Base-by-base conservation (phyloP, 2,888 invertebrate genomes). In the Falcaria lacertinaria region DNA sequence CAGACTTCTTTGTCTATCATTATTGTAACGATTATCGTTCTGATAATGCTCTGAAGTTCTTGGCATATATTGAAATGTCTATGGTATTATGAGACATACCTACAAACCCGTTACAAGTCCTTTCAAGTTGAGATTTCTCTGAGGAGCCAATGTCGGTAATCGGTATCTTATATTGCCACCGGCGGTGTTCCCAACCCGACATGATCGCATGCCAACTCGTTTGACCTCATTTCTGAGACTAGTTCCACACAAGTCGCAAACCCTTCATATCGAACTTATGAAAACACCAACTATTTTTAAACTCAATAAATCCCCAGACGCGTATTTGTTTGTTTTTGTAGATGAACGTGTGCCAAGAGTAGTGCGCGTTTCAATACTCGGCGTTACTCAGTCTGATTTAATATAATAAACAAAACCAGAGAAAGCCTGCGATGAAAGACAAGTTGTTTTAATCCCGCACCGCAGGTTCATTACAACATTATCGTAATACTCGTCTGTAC, bases 201-300 rank as follows among this genome's bases (percentile, higher is more conserved):
- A 54, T 64, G 57, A 68, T 74, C 72, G 77, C 77, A 80, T 80
- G 86, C 87, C 82, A 85, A 81, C 76, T 79, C 74, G 74, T 75
- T 76, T 82, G 85, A 87, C 88, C 88, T 80, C 85, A 83, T 87
- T 87, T 79, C 70, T 69, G 71, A 63, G 73, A 78, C 79, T 78
- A 78, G 79, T 77, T 76, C 82, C 82, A 81, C n/a, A n/a, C n/a
- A n/a, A n/a, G n/a, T n/a, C 74, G 81, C 85, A 82, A 81, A 83
- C 80, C 84, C 78, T 15, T 78, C 80, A 80, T 82, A 84, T 86
- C 77, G 80, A 72, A 68, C 74, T 79, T 82, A 85, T 82, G 80
- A 84, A 85, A 83, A 85, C 83, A 84, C 22, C 65, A 67, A 54
- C 78, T 88, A 87, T 86, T 85, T 86, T 81, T 77, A 85, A 79